These are phyloP conservation scores for Chymomyza caudatula DNA, from an alignment of 2,888 invertebrate species.

Conservation along the genomic window DNA sequence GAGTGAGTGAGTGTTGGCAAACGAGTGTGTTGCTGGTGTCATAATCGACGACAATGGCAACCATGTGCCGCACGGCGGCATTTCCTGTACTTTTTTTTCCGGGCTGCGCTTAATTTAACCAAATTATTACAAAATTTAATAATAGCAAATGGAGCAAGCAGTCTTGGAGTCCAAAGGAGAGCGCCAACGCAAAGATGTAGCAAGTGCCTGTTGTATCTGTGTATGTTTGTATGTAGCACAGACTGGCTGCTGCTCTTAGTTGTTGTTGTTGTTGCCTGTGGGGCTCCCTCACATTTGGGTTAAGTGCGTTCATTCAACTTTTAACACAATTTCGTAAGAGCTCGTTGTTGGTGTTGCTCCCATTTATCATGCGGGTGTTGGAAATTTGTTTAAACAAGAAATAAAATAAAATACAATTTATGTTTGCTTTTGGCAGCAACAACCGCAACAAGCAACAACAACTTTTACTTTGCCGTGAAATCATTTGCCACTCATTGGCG, in stretches of 20 bases:
- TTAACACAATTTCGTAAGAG: constrained; percentile 75
- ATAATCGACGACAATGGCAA: constrained; percentile 44
- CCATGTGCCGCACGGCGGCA: constrained; percentile 27
- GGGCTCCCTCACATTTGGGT: constrained; percentile 68
- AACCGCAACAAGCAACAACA: constrained; percentile 31
- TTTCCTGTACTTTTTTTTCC: constrained; percentile 59
- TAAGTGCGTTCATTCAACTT: constrained; percentile 78
- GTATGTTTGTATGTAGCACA: background rate
- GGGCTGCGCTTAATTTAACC: constrained; percentile 56
- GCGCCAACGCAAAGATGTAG: background rate
- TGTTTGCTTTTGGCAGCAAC: constrained; percentile 16
- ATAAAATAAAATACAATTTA: constrained; percentile 8
- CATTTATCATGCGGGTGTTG: constrained; percentile 65
- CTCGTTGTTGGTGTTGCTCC: constrained; percentile 21
- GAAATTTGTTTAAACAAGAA: constrained; percentile 67
- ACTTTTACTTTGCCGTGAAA: constrained; percentile 71
- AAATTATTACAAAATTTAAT: constrained; percentile 66
- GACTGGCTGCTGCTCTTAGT: background rate
- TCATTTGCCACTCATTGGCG: constrained; percentile 53
- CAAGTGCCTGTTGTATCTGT: background rate
- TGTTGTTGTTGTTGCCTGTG: constrained; percentile 20
- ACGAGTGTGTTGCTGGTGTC: constrained; percentile 43
- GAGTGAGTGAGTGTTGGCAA: constrained; percentile 11
- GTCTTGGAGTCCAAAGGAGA: background rate
- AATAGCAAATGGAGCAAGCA: constrained; percentile 26